phyloP scores from a whole-genome alignment of 2,113 vertebrate species.

The Notarius quadriscutis region DNA sequence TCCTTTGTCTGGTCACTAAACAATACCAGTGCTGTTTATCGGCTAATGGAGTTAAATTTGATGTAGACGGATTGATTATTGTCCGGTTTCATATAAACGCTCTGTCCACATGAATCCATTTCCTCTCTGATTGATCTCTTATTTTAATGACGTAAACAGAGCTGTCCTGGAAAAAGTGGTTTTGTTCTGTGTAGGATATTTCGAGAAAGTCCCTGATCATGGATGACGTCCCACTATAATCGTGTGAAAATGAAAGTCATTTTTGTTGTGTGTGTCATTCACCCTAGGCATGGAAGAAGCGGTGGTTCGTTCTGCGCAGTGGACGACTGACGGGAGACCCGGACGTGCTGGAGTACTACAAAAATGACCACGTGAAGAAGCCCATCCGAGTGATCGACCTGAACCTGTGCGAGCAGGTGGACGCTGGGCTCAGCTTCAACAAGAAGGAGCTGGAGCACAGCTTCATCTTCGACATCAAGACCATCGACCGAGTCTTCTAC shows the following conservation, averaged over 20 bases:
- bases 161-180: not conserved
- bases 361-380: conserved; percentile 98
- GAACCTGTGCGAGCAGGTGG: conserved; percentile 98
- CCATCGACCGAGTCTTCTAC: conserved; percentile 96
- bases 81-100: not conserved
- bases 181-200: not conserved
- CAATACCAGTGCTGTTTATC: not conserved
- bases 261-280: conserved; percentile 43
- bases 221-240: not conserved
- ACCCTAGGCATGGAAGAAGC: conserved; percentile 97
- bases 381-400: conserved; percentile 98
- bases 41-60: not conserved
- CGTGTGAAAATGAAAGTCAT: not conserved
- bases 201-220: not conserved
- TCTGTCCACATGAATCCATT: not conserved
- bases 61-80: not conserved
- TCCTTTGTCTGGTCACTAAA: not conserved
- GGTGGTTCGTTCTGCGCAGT: conserved; percentile 97
- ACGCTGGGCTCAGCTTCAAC: conserved; percentile 94
- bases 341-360: conserved; percentile 98
- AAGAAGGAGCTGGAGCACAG: conserved; percentile 99
- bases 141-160: not conserved
- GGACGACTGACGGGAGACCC: conserved; percentile 95
- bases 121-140: not conserved
- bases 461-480: conserved; percentile 99